A percentile compares a stretch with the other conserved stretches of the same genome.
phyloP scores from a whole-genome alignment of 2,113 vertebrate genomes.

The Colossoma macropomum region DNA sequence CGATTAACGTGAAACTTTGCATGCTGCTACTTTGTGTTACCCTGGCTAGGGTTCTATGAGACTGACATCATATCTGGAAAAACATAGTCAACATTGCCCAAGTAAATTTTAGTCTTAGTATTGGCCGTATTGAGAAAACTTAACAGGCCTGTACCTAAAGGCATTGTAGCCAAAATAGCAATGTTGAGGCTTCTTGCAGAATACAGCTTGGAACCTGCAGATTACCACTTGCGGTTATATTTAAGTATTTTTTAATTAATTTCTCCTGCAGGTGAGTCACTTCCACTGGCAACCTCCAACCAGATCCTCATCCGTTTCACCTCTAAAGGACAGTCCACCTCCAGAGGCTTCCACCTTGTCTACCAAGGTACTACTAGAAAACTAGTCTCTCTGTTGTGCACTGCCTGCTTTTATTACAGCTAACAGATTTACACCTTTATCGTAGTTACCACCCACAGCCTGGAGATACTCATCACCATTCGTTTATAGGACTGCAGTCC shows the following conservation, averaged over 20 bases:
- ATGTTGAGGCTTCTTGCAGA: too few species aligned
- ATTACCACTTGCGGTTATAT: too few species aligned
- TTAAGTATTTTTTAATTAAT: neutral
- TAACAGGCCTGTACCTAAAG: too few species aligned
- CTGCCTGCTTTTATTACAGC: neutral
- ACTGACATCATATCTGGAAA: too few species aligned
- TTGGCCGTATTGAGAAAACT: too few species aligned
- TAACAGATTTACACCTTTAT: conserved; percentile 3
- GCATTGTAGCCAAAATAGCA: too few species aligned
- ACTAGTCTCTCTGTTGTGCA: neutral
- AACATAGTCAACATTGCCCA: too few species aligned
- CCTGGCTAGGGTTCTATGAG: too few species aligned
- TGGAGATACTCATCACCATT: neutral
- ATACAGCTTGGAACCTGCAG: too few species aligned
- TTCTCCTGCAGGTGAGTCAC: conserved; percentile 86
- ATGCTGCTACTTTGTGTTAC: too few species aligned
- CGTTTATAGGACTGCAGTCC: conserved; percentile 18
- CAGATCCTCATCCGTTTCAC: conserved; percentile 95
- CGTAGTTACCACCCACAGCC: conserved; percentile 7
- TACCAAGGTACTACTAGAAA: conserved; percentile 87
- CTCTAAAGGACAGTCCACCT: conserved; percentile 91
- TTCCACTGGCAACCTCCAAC: conserved; percentile 94
- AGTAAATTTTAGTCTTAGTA: too few species aligned
- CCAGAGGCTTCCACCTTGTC: conserved; percentile 95
- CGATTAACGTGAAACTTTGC: too few species aligned